Percentiles rank a stretch among this genome's conserved stretches.
These are phyloP conservation scores for Naso thynnoides DNA, from an alignment of 2,797 vertebrate species.

Conservation along the genomic window DNA sequence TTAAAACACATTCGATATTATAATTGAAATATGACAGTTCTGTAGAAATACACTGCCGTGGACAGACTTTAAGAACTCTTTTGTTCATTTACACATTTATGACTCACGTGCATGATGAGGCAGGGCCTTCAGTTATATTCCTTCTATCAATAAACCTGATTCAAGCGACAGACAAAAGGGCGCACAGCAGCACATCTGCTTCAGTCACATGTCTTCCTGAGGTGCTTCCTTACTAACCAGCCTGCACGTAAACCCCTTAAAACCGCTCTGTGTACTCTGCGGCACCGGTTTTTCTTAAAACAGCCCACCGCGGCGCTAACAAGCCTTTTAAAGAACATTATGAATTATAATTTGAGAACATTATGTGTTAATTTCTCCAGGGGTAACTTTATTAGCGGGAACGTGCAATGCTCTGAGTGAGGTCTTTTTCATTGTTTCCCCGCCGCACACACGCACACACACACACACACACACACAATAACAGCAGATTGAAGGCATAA, in stretches of 20 bases:
- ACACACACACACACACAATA: slow-evolving; percentile 28
- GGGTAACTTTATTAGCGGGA: slow-evolving; percentile 32
- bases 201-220: not conserved
- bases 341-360: slow-evolving; percentile 74
- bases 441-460: not conserved
- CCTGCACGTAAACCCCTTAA: slow-evolving; percentile 33
- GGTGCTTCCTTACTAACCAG: slow-evolving; percentile 6
- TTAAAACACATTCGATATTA: slow-evolving; percentile 59
- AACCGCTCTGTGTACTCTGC: slow-evolving; percentile 19
- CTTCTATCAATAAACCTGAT: too few species aligned
- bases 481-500: slow-evolving; percentile 47
- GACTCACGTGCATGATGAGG: too few species aligned
- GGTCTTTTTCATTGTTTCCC: slow-evolving; percentile 39
- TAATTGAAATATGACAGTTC: slow-evolving; percentile 55
- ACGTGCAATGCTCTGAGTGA: slow-evolving; percentile 49
- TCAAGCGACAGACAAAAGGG: not conserved
- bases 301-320: slow-evolving; percentile 57
- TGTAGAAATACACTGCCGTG: slow-evolving; percentile 27
- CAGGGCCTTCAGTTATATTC: too few species aligned
- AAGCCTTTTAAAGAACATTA: slow-evolving; percentile 74
- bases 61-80: too few species aligned
- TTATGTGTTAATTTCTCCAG: slow-evolving; percentile 75
- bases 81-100: slow-evolving; percentile 31
- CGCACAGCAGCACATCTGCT: not conserved
- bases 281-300: slow-evolving; percentile 40